Conservation (phyloP, 1,140 invertebrate genomes). For the Lordiphosa clarofinis region DNA sequence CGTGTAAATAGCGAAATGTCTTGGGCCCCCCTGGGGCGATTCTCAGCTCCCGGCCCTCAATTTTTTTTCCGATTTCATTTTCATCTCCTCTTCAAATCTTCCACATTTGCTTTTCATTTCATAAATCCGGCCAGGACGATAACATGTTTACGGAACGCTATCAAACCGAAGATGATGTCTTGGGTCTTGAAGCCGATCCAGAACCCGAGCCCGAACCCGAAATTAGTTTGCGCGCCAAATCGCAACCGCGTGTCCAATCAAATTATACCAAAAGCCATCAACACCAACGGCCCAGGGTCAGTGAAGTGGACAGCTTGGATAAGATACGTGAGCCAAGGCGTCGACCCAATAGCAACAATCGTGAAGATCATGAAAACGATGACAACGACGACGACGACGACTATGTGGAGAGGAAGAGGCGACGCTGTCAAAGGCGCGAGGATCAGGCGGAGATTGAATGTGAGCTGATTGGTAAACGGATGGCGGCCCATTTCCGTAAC, state of each 20-base stretch:
- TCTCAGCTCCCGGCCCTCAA: too few species aligned
- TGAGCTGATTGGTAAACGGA: slow-evolving; percentile 53
- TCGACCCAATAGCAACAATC: slow-evolving; percentile 7
- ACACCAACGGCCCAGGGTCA: too few species aligned
- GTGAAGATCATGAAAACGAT: slow-evolving; percentile 14
- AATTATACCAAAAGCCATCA: too few species aligned
- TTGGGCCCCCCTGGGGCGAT: too few species aligned
- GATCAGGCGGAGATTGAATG: slow-evolving; percentile 48
- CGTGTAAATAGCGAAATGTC: too few species aligned
- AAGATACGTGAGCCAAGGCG: background rate
- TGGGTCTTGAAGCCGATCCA: slow-evolving; percentile 31
- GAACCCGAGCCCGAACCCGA: slow-evolving; percentile 16
- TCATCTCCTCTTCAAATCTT: too few species aligned
- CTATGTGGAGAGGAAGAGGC: background rate
- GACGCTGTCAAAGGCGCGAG: slow-evolving; percentile 1
- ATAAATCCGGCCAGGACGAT: slow-evolving; percentile 29
- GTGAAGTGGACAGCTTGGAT: too few species aligned
- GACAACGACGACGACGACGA: background rate
- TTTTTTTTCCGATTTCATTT: too few species aligned
- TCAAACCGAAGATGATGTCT: slow-evolving; percentile 40
- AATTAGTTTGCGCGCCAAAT: too few species aligned
- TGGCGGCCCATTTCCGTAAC: slow-evolving; percentile 62
- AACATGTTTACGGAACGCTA: slow-evolving; percentile 43
- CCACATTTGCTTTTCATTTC: too few species aligned
- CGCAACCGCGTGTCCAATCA: too few species aligned